A percentile compares a stretch with the other conserved stretches of the same genome.
Evolutionary conservation across 2,113 vertebrate species (phyloP).

Genomic region (Sceloporus tristichus): DNA sequence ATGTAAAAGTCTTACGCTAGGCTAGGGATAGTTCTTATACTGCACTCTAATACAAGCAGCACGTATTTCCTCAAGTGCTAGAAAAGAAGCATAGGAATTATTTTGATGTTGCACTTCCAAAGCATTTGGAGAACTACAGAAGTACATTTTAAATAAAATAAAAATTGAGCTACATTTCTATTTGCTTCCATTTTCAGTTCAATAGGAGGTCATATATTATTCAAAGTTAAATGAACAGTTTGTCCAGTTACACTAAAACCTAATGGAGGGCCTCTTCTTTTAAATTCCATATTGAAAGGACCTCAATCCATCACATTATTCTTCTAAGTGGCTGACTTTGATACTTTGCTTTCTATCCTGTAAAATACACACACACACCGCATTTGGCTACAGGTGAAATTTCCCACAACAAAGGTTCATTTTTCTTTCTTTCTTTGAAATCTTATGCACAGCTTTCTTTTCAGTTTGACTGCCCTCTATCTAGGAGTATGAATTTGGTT

Average conservation of each 20-base stretch:
- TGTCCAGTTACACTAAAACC: neutral
- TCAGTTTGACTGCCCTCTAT: neutral
- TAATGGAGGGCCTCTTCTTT: conserved; percentile 12
- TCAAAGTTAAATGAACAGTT: neutral
- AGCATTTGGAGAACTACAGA: neutral
- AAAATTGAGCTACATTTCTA: neutral
- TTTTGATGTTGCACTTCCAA: neutral
- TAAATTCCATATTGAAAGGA: conserved; percentile 3
- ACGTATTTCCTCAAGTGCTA: neutral
- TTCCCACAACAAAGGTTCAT: neutral
- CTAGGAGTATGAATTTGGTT: neutral
- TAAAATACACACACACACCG: neutral
- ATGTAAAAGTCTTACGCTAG: neutral
- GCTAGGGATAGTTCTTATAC: neutral
- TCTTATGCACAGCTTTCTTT: neutral
- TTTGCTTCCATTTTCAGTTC: neutral
- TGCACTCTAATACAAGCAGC: neutral
- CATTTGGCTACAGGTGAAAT: neutral
- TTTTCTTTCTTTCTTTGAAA: neutral
- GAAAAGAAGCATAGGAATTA: neutral
- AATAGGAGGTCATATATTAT: neutral
- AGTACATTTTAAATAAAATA: neutral
- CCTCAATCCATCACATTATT: neutral
- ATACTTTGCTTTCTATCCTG: neutral
- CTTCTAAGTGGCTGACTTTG: neutral